Base-by-base conservation (phyloP, 2,888 invertebrate species). In the Cephalotes varians region DNA sequence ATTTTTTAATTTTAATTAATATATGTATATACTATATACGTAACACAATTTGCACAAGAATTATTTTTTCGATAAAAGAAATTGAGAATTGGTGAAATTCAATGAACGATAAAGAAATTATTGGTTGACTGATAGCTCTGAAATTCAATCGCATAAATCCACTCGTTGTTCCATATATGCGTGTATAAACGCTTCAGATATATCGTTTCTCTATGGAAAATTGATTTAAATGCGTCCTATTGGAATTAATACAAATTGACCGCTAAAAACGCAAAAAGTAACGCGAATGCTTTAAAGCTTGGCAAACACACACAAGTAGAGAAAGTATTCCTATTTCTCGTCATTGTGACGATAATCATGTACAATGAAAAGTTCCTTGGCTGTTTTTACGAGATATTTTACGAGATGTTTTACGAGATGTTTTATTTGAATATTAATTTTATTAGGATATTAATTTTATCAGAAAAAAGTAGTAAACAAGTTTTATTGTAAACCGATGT, bases 171-270 rank as follows among this genome's bases (percentile, higher is more conserved):
- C 21, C 6, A 58, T 67, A 65, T 37, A 54, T 21, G 37, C 34
- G 49, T 9, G 21, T 25, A 37, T 71, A 71, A 71, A 71, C 31
- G 5, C 31, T 81, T 83, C 21, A 69, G n/a, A 56, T 77, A 28
- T 81, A 56, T 62, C 10, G 69, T 58, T 73, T 56, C 54, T 71
- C n/a, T 64, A 58, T 37, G 58, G 31, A 49, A 73, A 60, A 49
- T 67, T 37, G 81, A 67, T 67, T 81, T 77, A 64, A 85, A 69
- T 69, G 77, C 80, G 56, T 67, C 51, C 47, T 56, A 67, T 37
- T 51, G 69, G 77, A 85, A 84, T 83, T 85, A 85, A 85, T 69
- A 51, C 62, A 49, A 62, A 60, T 40, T 60, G 40, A 44, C 64
- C 54, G 69, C 65, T 65, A 51, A 58, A 77, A 76, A 28, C 37